phyloP scores from a whole-genome alignment of 1,140 invertebrate genomes.

The Berghia stephanieae region DNA sequence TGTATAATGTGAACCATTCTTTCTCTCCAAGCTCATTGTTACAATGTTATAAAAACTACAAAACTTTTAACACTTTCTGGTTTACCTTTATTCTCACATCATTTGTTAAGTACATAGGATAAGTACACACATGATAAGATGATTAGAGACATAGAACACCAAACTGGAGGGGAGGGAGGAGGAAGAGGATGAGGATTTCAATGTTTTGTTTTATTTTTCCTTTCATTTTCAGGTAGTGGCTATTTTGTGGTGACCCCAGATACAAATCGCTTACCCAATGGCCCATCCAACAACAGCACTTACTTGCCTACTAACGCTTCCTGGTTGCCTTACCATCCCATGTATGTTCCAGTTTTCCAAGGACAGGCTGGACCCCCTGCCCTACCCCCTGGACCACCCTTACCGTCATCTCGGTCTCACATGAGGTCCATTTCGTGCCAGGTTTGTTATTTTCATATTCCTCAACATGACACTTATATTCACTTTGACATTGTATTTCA shows the following conservation, averaged over 20 bases:
- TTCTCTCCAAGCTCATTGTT: no score
- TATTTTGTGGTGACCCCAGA: slow-evolving; percentile 64
- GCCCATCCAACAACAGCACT: slow-evolving; percentile 31
- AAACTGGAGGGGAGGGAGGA: no score
- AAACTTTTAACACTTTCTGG: no score
- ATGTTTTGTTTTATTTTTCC: not conserved
- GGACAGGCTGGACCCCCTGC: slow-evolving; percentile 28
- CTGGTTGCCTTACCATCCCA: slow-evolving; percentile 59
- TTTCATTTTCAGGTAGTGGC: slow-evolving; percentile 54
- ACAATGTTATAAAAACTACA: no score
- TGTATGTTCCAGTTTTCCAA: slow-evolving; percentile 58
- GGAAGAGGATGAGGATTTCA: no score
- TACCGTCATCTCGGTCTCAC: slow-evolving; percentile 35
- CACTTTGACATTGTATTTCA: not conserved
- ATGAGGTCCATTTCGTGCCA: slow-evolving; percentile 60
- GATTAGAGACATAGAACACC: no score
- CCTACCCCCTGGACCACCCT: not conserved
- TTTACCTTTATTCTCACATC: no score
- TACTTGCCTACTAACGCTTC: slow-evolving; percentile 39
- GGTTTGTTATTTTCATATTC: slow-evolving; percentile 20
- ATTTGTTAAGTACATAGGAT: no score
- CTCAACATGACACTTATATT: not conserved
- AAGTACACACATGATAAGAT: no score
- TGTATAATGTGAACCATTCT: no score
- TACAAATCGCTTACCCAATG: slow-evolving; percentile 47